These are phyloP conservation scores for Labeo rohita DNA, from an alignment of 2,113 vertebrate genomes.

Conservation along the genomic window DNA sequence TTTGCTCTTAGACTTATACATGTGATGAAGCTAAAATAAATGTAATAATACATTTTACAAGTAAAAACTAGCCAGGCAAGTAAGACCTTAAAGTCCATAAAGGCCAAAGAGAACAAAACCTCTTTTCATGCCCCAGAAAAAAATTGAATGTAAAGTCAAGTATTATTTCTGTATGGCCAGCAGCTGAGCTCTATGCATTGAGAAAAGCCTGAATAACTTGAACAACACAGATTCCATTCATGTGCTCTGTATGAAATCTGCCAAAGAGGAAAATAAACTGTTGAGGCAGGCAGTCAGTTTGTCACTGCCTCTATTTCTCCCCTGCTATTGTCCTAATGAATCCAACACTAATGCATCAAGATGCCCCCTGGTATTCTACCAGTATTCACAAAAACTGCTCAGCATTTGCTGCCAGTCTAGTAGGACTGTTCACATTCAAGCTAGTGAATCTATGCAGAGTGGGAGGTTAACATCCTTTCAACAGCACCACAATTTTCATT, in stretches of 20 bases:
- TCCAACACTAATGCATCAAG: constrained; percentile 51
- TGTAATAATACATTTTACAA: too few relatives aligned
- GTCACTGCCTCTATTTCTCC: constrained; percentile 54
- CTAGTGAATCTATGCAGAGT: not conserved
- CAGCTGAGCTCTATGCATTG: not conserved
- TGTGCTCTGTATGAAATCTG: not conserved
- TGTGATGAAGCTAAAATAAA: not conserved
- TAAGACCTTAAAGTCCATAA: not conserved
- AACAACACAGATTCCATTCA: constrained; percentile 1
- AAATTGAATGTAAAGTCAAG: not conserved
- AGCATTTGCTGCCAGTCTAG: constrained; percentile 34
- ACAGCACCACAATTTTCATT: not conserved
- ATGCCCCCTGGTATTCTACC: constrained; percentile 43
- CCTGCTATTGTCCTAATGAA: constrained; percentile 28
- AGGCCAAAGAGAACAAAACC: not conserved
- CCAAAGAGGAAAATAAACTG: constrained; percentile 18
- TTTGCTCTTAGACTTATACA: not conserved
- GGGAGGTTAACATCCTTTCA: not conserved
- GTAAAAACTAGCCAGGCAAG: not conserved
- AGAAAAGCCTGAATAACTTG: not conserved
- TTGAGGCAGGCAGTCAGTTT: constrained; percentile 33
- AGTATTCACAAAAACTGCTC: constrained; percentile 32
- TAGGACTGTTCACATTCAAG: not conserved
- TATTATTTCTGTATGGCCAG: not conserved
- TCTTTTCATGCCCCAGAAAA: not conserved